Evolutionary conservation across 35 echinoderm and acorn worm genomes (phyloP).

Genomic region (Apostichopus parvimensis): DNA sequence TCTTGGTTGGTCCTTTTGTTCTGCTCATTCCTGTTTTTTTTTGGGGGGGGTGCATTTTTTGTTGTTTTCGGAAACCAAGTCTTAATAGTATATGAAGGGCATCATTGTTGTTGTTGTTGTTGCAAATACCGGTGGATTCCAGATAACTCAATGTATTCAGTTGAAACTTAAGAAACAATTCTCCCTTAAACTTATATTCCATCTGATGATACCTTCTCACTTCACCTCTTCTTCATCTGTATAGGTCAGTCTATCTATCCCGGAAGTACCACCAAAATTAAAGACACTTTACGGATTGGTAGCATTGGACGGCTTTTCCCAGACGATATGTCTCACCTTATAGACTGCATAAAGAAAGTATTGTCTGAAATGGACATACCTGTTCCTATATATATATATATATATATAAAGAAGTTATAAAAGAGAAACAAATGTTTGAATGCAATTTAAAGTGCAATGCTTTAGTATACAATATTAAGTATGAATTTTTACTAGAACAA

Average conservation of each 20-base stretch:
- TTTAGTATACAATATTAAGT: too few relatives aligned
- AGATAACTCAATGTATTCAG: neutral
- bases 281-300: constrained; percentile 73
- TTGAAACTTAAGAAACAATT: neutral
- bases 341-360: constrained; percentile 71
- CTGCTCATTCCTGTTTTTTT: too few relatives aligned
- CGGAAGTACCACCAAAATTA: constrained; percentile 64
- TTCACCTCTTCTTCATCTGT: constrained; percentile 2
- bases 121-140: neutral
- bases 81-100: neutral
- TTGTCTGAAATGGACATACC: constrained; percentile 76
- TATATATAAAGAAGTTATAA: too few relatives aligned
- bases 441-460: too few relatives aligned
- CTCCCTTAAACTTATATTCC: neutral
- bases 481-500: too few relatives aligned
- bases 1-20: too few relatives aligned
- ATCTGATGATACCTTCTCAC: too few relatives aligned
- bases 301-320: constrained; percentile 90
- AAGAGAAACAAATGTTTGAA: too few relatives aligned
- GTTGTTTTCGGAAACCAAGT: neutral
- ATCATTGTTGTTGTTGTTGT: neutral
- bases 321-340: constrained; percentile 67
- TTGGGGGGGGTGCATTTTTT: too few relatives aligned
- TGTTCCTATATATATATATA: neutral
- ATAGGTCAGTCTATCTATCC: constrained; percentile 80